A percentile compares a stretch with the other conserved stretches of the same genome.
phyloP scores from a whole-genome alignment of 53 echinoderm and acorn worm genomes.

The Mesocentrotus franciscanus region DNA sequence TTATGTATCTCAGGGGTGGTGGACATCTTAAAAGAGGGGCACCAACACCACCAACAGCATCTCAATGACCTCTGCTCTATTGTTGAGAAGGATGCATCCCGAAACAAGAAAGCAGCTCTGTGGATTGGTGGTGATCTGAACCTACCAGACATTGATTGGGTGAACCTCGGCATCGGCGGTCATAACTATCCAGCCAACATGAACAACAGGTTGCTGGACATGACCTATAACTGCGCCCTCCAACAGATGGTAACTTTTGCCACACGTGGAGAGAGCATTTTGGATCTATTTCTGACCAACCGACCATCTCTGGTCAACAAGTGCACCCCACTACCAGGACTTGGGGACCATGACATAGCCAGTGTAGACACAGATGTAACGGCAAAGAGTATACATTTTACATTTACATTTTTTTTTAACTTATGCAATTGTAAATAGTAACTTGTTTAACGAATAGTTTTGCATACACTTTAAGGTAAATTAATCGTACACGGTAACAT shows the following conservation, averaged over 20 bases:
- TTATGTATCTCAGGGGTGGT: no score
- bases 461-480: no score
- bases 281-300: constrained; percentile 52
- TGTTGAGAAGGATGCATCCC: constrained; percentile 1
- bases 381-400: neutral
- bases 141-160: constrained; percentile 26
- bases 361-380: neutral
- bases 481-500: no score
- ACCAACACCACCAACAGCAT: neutral
- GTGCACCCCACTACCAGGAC: constrained; percentile 19
- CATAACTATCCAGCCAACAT: neutral
- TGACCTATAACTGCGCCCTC: constrained; percentile 14
- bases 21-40: no score
- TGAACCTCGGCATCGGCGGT: neutral
- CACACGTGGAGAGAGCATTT: constrained; percentile 10
- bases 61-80: constrained; percentile 48
- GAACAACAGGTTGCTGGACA: constrained; percentile 32
- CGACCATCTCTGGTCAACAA: constrained; percentile 54
- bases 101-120: constrained; percentile 16
- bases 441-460: no score
- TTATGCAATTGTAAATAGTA: no score
- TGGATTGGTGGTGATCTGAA: constrained; percentile 47
- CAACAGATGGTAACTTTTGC: constrained; percentile 52
- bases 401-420: no score
- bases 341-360: constrained; percentile 50